Evolutionary conservation across 2,113 vertebrate genomes (phyloP).

Genomic region (Aldabrachelys gigantea): DNA sequence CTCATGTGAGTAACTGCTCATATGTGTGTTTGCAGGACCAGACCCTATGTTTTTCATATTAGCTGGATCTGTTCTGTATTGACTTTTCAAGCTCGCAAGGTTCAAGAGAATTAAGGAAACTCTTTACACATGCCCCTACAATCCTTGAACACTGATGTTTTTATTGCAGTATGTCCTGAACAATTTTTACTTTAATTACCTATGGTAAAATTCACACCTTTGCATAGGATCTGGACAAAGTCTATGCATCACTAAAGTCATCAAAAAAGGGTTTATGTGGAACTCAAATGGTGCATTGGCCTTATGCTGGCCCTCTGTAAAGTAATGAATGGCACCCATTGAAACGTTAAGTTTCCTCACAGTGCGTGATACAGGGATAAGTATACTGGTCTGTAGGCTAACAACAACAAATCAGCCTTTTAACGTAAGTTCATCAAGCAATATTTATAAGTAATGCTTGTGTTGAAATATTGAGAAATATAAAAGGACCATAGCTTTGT

Average conservation of each 20-base stretch:
- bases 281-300: conserved; percentile 3
- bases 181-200: conserved; percentile 63
- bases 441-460: not conserved
- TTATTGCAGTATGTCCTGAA: conserved; percentile 42
- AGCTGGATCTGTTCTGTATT: not conserved
- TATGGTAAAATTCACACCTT: conserved; percentile 49
- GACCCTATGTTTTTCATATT: conserved; percentile 15
- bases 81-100: conserved; percentile 4
- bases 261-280: conserved; percentile 54
- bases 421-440: conserved; percentile 56
- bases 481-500: conserved; percentile 15
- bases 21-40: not conserved
- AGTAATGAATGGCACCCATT: conserved; percentile 59
- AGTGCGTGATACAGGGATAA: conserved; percentile 54
- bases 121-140: conserved; percentile 4
- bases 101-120: not conserved
- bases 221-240: conserved; percentile 22
- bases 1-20: not conserved
- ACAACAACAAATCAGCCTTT: conserved; percentile 50
- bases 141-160: conserved; percentile 33
- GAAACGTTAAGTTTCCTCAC: conserved; percentile 45
- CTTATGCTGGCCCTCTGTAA: not conserved
- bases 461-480: not conserved
- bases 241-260: conserved; percentile 1
- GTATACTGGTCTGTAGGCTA: not conserved